These are phyloP conservation scores for Drosophila aldrichi DNA, from an alignment of 2,888 invertebrate genomes.

Conservation along the genomic window DNA sequence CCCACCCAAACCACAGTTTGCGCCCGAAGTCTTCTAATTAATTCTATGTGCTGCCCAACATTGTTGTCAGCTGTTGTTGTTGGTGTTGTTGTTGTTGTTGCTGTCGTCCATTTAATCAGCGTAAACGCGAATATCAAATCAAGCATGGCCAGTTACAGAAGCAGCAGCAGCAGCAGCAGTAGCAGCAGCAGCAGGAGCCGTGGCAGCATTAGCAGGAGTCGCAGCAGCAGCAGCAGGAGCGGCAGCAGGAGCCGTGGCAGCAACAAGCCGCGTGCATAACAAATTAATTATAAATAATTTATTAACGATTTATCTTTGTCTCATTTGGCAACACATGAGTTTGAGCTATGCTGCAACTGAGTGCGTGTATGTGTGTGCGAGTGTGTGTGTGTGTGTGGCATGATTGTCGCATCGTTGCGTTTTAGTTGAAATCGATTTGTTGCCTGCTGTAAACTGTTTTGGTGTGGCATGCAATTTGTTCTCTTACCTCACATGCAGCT, in stretches of 20 bases:
- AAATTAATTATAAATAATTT: slow-evolving; percentile 82
- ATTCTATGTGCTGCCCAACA: slow-evolving; percentile 63
- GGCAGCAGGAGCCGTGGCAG: slow-evolving; percentile 26
- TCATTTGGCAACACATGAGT: slow-evolving; percentile 68
- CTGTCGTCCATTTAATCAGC: slow-evolving; percentile 75
- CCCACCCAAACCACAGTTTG: slow-evolving; percentile 16
- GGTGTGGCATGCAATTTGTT: slow-evolving; percentile 77
- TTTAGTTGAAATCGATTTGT: slow-evolving; percentile 62
- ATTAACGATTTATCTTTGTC: slow-evolving; percentile 80
- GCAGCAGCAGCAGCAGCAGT: slow-evolving; percentile 18
- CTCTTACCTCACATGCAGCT: slow-evolving; percentile 43
- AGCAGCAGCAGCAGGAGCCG: slow-evolving; percentile 20
- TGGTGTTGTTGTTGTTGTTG: slow-evolving; percentile 35
- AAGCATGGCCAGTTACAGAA: slow-evolving; percentile 48
- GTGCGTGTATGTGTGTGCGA: slow-evolving; percentile 5
- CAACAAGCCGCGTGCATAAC: slow-evolving; percentile 66
- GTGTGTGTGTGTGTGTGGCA: slow-evolving; percentile 15
- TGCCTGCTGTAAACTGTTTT: slow-evolving; percentile 65
- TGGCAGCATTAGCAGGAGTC: slow-evolving; percentile 18
- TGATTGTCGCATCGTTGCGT: slow-evolving; percentile 55
- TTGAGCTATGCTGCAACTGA: slow-evolving; percentile 39
- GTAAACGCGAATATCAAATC: slow-evolving; percentile 81
- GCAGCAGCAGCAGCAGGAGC: slow-evolving; percentile 31
- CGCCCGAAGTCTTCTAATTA: slow-evolving; percentile 68
- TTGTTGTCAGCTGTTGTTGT: slow-evolving; percentile 37